Conservation (phyloP, 2,888 invertebrate genomes). For the Saturnia japonica region DNA sequence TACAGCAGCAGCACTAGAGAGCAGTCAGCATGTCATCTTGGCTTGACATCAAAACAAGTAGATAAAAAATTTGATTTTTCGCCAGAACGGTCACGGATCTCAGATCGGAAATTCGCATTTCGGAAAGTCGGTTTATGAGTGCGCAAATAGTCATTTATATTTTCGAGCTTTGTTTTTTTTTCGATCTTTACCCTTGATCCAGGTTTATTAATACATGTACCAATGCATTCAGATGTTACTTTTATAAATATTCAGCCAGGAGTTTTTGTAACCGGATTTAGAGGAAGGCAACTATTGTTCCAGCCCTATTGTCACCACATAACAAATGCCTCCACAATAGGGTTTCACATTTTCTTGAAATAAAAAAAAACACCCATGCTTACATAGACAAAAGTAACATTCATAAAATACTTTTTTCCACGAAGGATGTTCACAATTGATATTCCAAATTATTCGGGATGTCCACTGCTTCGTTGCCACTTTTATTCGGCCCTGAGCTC, state of each 20-base stretch:
- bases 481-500: not conserved
- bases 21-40: too few relatives aligned
- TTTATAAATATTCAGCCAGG: not conserved
- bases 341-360: too few relatives aligned
- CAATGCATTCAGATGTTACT: not conserved
- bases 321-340: not conserved
- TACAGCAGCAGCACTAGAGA: too few relatives aligned
- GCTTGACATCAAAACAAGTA: too few relatives aligned
- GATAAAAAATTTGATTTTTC: too few relatives aligned
- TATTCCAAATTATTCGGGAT: not conserved
- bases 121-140: too few relatives aligned
- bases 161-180: too few relatives aligned
- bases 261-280: not conserved
- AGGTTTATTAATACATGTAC: not conserved
- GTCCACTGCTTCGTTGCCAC: not conserved
- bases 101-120: too few relatives aligned
- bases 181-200: too few relatives aligned
- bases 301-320: not conserved
- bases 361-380: not conserved
- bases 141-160: too few relatives aligned
- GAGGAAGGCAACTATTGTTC: not conserved
- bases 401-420: not conserved
- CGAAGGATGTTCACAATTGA: not conserved
- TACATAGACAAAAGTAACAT: not conserved
- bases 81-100: too few relatives aligned